phyloP scores from a whole-genome alignment of 2,797 vertebrate genomes.

The Kryptopterus vitreolus region DNA sequence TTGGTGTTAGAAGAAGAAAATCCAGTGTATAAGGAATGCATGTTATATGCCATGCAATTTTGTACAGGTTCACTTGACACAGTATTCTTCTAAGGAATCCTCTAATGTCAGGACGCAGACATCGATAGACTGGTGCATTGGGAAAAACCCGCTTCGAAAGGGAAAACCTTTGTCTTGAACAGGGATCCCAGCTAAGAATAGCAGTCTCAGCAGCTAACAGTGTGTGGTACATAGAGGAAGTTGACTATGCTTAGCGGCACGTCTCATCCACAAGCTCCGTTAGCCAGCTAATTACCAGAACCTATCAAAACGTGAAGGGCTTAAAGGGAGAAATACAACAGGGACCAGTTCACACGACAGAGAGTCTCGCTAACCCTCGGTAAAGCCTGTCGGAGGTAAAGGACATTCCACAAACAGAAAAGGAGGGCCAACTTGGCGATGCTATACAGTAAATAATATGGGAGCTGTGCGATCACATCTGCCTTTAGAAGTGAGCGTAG shows the following conservation, averaged over 20 bases:
- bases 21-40: background rate
- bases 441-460: background rate
- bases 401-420: background rate
- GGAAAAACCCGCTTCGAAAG: background rate
- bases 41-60: background rate
- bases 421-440: background rate
- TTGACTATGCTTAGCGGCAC: slow-evolving; percentile 9
- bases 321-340: slow-evolving; percentile 17
- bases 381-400: too few relatives aligned
- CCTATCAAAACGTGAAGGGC: background rate
- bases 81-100: background rate
- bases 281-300: slow-evolving; percentile 25
- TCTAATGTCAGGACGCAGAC: background rate
- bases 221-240: slow-evolving; percentile 20
- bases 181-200: slow-evolving; percentile 26
- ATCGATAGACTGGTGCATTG: background rate
- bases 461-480: background rate
- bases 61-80: background rate
- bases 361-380: background rate
- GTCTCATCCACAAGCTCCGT: slow-evolving; percentile 14
- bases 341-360: background rate
- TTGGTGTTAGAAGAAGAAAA: background rate
- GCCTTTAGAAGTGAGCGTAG: too few relatives aligned
- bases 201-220: slow-evolving; percentile 15
- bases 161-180: background rate